Percentiles rank a stretch among this genome's conserved stretches.
These are phyloP conservation scores for Calliopsis andreniformis DNA, from an alignment of 1,140 invertebrate species.

Conservation along the genomic window DNA sequence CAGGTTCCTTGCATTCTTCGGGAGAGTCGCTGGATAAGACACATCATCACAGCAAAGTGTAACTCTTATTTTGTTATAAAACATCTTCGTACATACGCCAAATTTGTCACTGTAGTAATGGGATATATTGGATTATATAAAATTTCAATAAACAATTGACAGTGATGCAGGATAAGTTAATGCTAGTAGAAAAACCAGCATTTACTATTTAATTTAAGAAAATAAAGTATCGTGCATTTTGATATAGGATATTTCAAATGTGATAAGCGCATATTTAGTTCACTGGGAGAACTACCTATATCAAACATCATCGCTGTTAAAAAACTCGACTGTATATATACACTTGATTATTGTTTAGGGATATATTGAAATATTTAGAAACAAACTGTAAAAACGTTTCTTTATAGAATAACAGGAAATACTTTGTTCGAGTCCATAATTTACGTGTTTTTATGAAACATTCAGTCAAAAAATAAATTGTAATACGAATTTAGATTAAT, in stretches of 20 bases:
- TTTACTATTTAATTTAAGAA: constrained; percentile 17
- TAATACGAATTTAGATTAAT: constrained; percentile 63
- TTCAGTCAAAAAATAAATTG: constrained; percentile 48
- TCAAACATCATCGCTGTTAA: constrained; percentile 19
- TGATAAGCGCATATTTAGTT: constrained; percentile 15
- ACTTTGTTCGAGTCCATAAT: constrained; percentile 29
- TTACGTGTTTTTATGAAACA: constrained; percentile 10
- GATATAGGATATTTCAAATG: constrained; percentile 25
- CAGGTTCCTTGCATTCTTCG: constrained; percentile 81
- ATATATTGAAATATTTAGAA: constrained; percentile 6
- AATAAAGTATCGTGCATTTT: constrained; percentile 3
- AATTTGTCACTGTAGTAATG: constrained; percentile 51
- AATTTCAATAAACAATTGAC: constrained; percentile 48
- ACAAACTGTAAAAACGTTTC: constrained; percentile 47
- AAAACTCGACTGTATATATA: constrained; percentile 26
- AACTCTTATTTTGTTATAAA: constrained; percentile 66
- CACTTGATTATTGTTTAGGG: constrained; percentile 11
- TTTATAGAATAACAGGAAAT: constrained; percentile 33
- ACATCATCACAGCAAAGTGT: constrained; percentile 77
- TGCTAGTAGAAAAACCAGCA: constrained; percentile 8
- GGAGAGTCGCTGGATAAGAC: constrained; percentile 78
- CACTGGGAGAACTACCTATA: neutral
- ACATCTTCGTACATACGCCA: constrained; percentile 40
- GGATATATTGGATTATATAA: constrained; percentile 35
- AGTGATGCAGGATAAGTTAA: constrained; percentile 41